These are phyloP conservation scores for Steromphala cineraria DNA, from an alignment of 2,888 invertebrate species.

Conservation along the genomic window DNA sequence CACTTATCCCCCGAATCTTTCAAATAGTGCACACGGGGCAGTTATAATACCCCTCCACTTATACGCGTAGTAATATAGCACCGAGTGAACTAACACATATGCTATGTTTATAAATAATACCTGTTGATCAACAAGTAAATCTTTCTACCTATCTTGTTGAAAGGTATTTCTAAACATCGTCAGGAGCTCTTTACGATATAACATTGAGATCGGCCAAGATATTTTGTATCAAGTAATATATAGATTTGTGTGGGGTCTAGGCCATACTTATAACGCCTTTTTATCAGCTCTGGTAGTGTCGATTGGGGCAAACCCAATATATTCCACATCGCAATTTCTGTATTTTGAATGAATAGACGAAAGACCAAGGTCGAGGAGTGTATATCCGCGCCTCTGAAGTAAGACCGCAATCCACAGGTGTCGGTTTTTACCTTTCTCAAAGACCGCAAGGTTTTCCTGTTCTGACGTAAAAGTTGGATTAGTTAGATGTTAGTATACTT, in stretches of 20 bases:
- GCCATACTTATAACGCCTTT: too few relatives aligned
- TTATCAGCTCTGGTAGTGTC: too few relatives aligned
- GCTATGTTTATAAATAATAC: not conserved
- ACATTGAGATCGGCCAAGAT: too few relatives aligned
- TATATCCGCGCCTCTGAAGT: not conserved
- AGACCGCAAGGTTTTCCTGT: conserved; percentile 1
- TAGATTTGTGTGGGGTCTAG: too few relatives aligned
- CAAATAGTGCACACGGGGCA: too few relatives aligned
- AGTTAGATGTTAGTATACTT: not conserved
- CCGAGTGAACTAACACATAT: conserved; percentile 9
- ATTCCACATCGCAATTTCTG: conserved; percentile 9
- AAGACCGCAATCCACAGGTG: not conserved
- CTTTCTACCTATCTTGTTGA: too few relatives aligned
- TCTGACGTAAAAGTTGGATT: conserved; percentile 14
- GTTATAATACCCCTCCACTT: too few relatives aligned
- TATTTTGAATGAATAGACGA: not conserved
- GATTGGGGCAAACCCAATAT: not conserved
- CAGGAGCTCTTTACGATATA: too few relatives aligned
- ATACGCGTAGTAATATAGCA: not conserved
- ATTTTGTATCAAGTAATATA: too few relatives aligned
- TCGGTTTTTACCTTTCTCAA: not conserved
- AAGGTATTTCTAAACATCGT: too few relatives aligned
- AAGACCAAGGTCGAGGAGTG: not conserved
- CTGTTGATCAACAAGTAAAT: not conserved
- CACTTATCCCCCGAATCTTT: too few relatives aligned